phyloP scores from a whole-genome alignment of 2,113 vertebrate species.

The Pelmatolapia mariae region DNA sequence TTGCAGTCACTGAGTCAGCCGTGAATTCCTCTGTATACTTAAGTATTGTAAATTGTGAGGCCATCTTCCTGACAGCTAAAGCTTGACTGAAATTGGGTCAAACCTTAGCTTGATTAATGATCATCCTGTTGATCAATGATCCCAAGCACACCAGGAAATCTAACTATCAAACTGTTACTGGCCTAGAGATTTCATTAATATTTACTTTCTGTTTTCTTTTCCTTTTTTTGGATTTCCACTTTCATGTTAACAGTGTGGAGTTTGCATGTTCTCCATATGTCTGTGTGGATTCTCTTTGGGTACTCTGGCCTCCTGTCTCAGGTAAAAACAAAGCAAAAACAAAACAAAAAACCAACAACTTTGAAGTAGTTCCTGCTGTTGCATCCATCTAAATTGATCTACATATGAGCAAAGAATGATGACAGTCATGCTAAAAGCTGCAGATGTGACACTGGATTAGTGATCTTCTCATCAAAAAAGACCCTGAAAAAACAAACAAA shows the following conservation, averaged over 20 bases:
- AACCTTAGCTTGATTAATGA: not conserved
- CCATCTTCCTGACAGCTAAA: not conserved
- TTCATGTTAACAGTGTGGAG: not conserved
- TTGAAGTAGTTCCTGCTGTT: not conserved
- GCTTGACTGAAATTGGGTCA: not conserved
- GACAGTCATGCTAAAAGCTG: not conserved
- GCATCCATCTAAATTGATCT: not conserved
- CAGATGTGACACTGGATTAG: not conserved
- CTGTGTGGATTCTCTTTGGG: not conserved
- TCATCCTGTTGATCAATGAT: not conserved
- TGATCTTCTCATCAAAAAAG: not conserved
- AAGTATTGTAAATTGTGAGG: not conserved
- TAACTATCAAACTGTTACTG: not conserved
- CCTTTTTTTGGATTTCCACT: not conserved
- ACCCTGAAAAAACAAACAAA: not conserved
- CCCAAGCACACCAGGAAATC: not conserved
- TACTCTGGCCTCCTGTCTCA: not conserved
- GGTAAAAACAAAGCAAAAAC: not conserved
- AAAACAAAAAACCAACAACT: not conserved
- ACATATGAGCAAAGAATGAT: not conserved
- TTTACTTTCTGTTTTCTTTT: not conserved
- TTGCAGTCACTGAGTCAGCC: not conserved
- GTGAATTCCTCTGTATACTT: not conserved
- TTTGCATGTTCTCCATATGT: not conserved
- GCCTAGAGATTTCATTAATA: not conserved